Base-by-base conservation (phyloP, 2,888 invertebrate genomes). In the Axea sp. region DNA sequence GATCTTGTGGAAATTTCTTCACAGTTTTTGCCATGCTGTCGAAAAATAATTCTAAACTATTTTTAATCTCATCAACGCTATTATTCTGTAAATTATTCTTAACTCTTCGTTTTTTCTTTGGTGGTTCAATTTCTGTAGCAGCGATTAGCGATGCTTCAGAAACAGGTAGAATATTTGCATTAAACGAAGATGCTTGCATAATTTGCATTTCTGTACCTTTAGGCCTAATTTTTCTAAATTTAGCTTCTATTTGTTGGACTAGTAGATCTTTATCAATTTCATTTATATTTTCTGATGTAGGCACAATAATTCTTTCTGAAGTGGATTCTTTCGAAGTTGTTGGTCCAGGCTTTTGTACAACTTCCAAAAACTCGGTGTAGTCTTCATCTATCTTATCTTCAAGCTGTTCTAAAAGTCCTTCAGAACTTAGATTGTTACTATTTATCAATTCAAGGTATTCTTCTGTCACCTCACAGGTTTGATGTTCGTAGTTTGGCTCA, bases 361-460 rank as follows among this genome's bases (percentile, higher is more conserved):
- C 80, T 68, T 87, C 87, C 11, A 87, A 53, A 59, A 84, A 87
- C 65, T 87, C 87, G 24, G 80, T 84, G 12, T 86, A 87, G 65
- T 86, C 84, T 12, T 87, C 86, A 26, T 86, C 86, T 8, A 80
- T 82, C 14, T 77, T 77, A 22, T 86, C 85, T 41, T 87, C 86
- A 2, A 87, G 68, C 53, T 87, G 87, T 24, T 87, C 84, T 17
- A 87, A 41, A 0, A 87, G 76, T 30, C 79, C 82, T 74, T 85
- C 83, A 0, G 84, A 79, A 57, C 76, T 84, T 1, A 82, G 65
- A 7, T 80, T 78, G 11, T 82, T 82, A 4, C 78, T 76, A 45
- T 84, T 84, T 73, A 87, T 86, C 2, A 84, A 81, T 30, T 83
- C 79, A 9, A 87, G 80, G 9, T 87, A 87, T 14, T 87, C 86